These are phyloP conservation scores for Rhodophaea formosa DNA, from an alignment of 2,888 invertebrate species.

Conservation along the genomic window DNA sequence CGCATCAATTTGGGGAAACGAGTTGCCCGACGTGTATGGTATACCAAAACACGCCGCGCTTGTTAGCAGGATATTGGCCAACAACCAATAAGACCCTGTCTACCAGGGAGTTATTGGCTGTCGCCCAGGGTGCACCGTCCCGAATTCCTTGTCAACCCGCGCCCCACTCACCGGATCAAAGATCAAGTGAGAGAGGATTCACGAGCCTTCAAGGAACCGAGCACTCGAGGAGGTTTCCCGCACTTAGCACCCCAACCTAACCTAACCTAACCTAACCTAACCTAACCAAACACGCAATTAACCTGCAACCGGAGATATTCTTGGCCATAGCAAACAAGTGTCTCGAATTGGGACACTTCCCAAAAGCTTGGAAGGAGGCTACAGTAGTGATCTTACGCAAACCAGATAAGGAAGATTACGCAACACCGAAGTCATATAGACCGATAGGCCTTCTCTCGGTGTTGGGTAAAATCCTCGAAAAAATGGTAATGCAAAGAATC, in stretches of 20 bases:
- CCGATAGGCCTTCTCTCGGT: too few relatives aligned
- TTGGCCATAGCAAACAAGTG: too few relatives aligned
- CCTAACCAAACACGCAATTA: too few relatives aligned
- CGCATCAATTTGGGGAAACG: background rate
- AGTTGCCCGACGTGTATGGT: conserved; percentile 19
- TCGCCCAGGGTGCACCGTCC: conserved; percentile 7
- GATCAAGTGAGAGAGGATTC: background rate
- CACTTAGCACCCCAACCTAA: conserved; percentile 1
- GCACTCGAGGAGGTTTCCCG: background rate
- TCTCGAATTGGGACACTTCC: too few relatives aligned
- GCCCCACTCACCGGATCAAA: background rate
- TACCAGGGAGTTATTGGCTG: background rate
- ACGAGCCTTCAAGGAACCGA: background rate
- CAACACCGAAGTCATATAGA: too few relatives aligned
- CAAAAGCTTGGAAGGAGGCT: too few relatives aligned
- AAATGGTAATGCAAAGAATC: too few relatives aligned
- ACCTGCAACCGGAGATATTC: too few relatives aligned
- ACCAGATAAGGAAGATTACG: too few relatives aligned
- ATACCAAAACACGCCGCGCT: too few relatives aligned
- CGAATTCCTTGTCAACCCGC: background rate
- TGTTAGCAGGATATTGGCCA: background rate
- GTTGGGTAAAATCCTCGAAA: too few relatives aligned
- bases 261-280: conserved; percentile 12
- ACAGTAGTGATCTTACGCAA: too few relatives aligned
- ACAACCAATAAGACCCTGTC: background rate